These are phyloP conservation scores for Enteromius radiatus DNA, from an alignment of 2,797 vertebrate genomes.

Conservation along the genomic window DNA sequence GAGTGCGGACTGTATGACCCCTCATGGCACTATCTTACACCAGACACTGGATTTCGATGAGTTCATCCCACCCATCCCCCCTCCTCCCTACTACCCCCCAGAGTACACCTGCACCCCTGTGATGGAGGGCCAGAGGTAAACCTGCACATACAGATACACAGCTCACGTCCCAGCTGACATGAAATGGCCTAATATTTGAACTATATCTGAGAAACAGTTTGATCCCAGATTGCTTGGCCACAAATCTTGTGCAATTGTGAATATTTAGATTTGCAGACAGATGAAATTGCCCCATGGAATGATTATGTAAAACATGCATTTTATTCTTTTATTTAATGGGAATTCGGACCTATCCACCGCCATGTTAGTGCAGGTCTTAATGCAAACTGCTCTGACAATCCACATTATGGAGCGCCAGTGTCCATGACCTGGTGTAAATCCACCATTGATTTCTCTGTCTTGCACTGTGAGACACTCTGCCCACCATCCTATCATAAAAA, in stretches of 20 bases:
- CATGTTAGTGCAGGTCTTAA: slow-evolving; percentile 26
- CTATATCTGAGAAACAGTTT: not conserved
- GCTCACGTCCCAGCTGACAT: not conserved
- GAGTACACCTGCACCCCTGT: slow-evolving; percentile 94
- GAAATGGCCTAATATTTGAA: slow-evolving; percentile 12
- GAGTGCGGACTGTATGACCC: slow-evolving; percentile 90
- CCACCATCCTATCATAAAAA: slow-evolving; percentile 49
- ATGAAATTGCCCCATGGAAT: not conserved
- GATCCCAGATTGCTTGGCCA: slow-evolving; percentile 6
- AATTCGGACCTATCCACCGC: not conserved
- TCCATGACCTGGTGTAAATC: slow-evolving; percentile 47
- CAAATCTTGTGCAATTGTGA: not conserved
- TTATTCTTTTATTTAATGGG: not conserved
- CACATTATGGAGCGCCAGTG: not conserved
- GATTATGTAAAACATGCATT: slow-evolving; percentile 13
- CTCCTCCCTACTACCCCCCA: slow-evolving; percentile 96
- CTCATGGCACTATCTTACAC: slow-evolving; percentile 90
- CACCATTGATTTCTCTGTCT: slow-evolving; percentile 53
- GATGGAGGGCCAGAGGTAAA: slow-evolving; percentile 89
- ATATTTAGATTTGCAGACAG: not conserved
- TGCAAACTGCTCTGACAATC: not conserved
- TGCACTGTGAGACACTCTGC: slow-evolving; percentile 41
- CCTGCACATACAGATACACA: slow-evolving; percentile 11
- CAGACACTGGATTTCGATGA: slow-evolving; percentile 97
- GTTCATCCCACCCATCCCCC: slow-evolving; percentile 95